A percentile compares a stretch with the other conserved stretches of the same genome.
Evolutionary conservation across 53 echinoderm and acorn worm genomes (phyloP).

Genomic region (Zoroaster sp.): DNA sequence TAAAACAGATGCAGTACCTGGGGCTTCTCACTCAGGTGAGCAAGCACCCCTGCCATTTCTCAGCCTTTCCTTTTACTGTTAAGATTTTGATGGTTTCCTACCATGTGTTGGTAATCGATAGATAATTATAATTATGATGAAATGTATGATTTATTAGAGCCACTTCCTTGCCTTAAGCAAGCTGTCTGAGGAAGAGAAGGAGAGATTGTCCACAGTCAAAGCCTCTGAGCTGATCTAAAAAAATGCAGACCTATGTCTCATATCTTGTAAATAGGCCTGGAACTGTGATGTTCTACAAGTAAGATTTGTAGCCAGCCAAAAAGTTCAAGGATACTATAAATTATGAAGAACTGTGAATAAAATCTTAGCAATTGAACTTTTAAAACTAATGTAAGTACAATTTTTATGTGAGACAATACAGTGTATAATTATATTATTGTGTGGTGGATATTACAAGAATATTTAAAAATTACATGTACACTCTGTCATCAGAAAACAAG

Average conservation of each 20-base stretch:
- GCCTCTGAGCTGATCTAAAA: conserved; percentile 12
- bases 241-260: background rate
- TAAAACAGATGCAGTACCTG: background rate
- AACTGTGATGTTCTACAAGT: background rate
- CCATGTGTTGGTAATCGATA: conserved; percentile 50
- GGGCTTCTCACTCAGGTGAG: background rate
- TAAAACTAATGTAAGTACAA: too few relatives aligned
- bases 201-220: conserved; percentile 1
- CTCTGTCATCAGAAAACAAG: too few relatives aligned
- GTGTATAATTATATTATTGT: too few relatives aligned
- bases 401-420: too few relatives aligned
- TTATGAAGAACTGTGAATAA: too few relatives aligned
- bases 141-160: conserved; percentile 46
- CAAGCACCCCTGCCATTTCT: background rate
- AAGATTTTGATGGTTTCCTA: background rate
- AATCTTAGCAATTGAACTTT: too few relatives aligned
- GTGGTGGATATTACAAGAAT: too few relatives aligned
- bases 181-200: conserved; percentile 8
- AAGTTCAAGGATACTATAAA: too few relatives aligned
- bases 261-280: background rate
- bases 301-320: too few relatives aligned
- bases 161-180: conserved; percentile 54
- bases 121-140: conserved; percentile 58
- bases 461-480: too few relatives aligned
- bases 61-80: background rate